A percentile compares a stretch with the other conserved stretches of the same genome.
phyloP scores from a whole-genome alignment of 1,140 invertebrate genomes.

The Apis florea region DNA sequence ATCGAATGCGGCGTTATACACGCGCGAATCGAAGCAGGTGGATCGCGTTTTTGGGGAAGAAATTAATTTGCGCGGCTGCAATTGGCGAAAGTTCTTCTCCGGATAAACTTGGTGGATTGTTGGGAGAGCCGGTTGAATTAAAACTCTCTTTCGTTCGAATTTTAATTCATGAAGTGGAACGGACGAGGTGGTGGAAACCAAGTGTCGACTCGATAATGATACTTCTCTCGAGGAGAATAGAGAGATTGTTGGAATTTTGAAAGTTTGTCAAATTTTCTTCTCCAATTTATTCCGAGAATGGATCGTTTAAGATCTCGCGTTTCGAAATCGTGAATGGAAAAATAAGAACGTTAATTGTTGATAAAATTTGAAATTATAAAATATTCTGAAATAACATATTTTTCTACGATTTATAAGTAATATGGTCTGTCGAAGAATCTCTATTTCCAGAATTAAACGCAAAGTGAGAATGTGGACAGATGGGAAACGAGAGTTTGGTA shows the following conservation, averaged over 20 bases:
- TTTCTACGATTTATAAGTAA: too few species aligned
- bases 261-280: too few species aligned
- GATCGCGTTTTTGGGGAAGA: background rate
- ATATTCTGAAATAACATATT: too few species aligned
- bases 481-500: too few species aligned
- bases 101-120: background rate
- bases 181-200: background rate
- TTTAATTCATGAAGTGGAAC: background rate
- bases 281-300: too few species aligned
- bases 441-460: too few species aligned
- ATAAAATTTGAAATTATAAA: too few species aligned
- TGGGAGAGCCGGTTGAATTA: background rate
- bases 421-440: too few species aligned
- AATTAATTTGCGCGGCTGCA: background rate
- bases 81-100: background rate
- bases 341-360: too few species aligned
- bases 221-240: background rate
- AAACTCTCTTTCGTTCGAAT: background rate
- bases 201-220: background rate
- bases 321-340: too few species aligned
- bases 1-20: constrained; percentile 15
- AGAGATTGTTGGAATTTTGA: background rate
- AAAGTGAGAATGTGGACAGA: too few species aligned
- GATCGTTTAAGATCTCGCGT: too few species aligned
- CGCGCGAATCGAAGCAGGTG: background rate